These are phyloP conservation scores for Asbolus verrucosus DNA, from an alignment of 1,140 invertebrate genomes.

Conservation along the genomic window DNA sequence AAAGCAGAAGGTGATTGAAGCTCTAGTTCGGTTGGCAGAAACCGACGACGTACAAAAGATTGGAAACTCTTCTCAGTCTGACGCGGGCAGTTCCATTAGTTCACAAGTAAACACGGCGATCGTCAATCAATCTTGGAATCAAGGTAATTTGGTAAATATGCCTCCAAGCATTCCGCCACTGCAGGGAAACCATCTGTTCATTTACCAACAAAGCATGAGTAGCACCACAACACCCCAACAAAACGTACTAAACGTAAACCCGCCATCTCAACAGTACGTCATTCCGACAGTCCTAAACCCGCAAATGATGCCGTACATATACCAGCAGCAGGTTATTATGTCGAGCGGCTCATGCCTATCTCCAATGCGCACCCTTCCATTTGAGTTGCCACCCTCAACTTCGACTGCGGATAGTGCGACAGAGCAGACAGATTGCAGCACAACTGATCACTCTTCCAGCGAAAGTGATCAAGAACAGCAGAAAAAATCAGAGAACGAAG, in stretches of 20 bases:
- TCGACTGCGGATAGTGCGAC: too few species aligned
- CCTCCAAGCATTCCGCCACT: constrained; percentile 44
- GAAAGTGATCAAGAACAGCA: constrained; percentile 15
- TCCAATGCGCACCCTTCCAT: constrained; percentile 53
- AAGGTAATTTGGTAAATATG: constrained; percentile 29
- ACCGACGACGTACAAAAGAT: constrained; percentile 41
- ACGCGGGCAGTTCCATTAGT: constrained; percentile 8
- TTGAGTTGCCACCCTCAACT: constrained; percentile 50
- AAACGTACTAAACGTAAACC: constrained; percentile 59
- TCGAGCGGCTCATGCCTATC: constrained; percentile 61
- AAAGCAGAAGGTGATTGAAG: constrained; percentile 87
- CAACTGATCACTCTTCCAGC: too few species aligned
- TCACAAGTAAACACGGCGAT: constrained; percentile 40
- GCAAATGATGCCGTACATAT: constrained; percentile 70
- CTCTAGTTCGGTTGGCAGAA: constrained; percentile 71
- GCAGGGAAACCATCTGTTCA: constrained; percentile 66
- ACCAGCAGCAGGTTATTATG: constrained; percentile 71
- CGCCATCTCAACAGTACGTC: constrained; percentile 69
- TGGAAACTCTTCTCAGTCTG: background rate
- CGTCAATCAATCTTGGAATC: constrained; percentile 51
- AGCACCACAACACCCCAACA: constrained; percentile 66
- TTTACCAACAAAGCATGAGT: constrained; percentile 72
- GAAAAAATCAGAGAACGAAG: constrained; percentile 62
- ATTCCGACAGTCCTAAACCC: constrained; percentile 68
- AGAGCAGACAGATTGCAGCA: too few species aligned